Evolutionary conservation across 2,888 invertebrate genomes (phyloP).

Genomic region (Camptogramma bilineatum): DNA sequence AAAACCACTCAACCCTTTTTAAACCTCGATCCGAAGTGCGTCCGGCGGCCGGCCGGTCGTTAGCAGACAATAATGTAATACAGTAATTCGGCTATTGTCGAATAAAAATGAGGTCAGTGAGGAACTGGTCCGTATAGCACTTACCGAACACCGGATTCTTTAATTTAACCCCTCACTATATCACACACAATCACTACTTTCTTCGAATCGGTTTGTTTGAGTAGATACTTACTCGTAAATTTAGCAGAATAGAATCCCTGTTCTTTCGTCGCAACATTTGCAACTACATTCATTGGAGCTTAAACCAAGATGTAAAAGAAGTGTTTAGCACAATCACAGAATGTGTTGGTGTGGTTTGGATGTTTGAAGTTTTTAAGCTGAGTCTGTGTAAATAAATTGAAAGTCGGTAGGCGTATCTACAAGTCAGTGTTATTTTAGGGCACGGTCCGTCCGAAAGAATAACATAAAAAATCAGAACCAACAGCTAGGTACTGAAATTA

Average conservation of each 20-base stretch:
- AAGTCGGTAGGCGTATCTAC: slow-evolving; percentile 19
- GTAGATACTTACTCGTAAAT: too few relatives aligned
- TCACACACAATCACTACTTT: not conserved
- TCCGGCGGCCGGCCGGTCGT: slow-evolving; percentile 79
- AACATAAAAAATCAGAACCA: slow-evolving; percentile 37
- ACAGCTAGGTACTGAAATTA: not conserved
- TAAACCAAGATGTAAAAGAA: not conserved
- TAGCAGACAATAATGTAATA: slow-evolving; percentile 84
- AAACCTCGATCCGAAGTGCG: slow-evolving; percentile 81
- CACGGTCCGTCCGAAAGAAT: slow-evolving; percentile 27
- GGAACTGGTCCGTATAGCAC: not conserved
- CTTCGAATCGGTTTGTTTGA: too few relatives aligned
- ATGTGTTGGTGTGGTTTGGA: not conserved
- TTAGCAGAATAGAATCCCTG: too few relatives aligned
- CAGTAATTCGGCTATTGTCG: slow-evolving; percentile 12
- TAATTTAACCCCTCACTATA: not conserved
- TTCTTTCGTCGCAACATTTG: too few relatives aligned
- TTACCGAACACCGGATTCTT: slow-evolving; percentile 1
- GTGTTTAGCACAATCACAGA: not conserved
- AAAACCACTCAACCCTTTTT: slow-evolving; percentile 81
- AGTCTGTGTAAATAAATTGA: not conserved
- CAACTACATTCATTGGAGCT: too few relatives aligned
- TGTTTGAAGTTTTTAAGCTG: slow-evolving; percentile 2
- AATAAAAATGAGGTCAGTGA: slow-evolving; percentile 25
- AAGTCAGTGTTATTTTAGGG: slow-evolving; percentile 42